Percentiles rank a stretch among this genome's conserved stretches.
These are phyloP conservation scores for Diaperis boleti DNA, from an alignment of 2,888 invertebrate genomes.

Conservation along the genomic window DNA sequence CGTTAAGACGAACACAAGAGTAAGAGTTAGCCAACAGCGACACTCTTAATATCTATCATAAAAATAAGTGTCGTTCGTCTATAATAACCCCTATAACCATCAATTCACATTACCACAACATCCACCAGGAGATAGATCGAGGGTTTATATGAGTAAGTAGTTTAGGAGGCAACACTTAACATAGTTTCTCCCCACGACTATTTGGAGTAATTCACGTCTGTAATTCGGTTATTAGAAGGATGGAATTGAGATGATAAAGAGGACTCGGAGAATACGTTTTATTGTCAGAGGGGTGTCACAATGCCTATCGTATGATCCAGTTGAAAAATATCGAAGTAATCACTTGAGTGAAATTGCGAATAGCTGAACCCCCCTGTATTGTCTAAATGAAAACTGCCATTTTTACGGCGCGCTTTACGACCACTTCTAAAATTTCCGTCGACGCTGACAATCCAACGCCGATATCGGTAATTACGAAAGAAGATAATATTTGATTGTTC, in stretches of 20 bases:
- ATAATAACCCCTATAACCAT: slow-evolving; percentile 19
- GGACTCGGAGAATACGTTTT: neutral
- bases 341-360: neutral
- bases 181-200: slow-evolving; percentile 26
- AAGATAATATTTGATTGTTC: slow-evolving; percentile 19
- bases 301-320: no score
- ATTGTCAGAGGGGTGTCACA: no score
- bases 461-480: slow-evolving; percentile 26
- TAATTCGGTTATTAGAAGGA: slow-evolving; percentile 18
- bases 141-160: slow-evolving; percentile 18
- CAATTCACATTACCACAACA: slow-evolving; percentile 24
- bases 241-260: neutral
- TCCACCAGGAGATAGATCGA: slow-evolving; percentile 4
- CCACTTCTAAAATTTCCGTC: slow-evolving; percentile 19
- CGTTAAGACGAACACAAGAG: no score
- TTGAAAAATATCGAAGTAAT: neutral
- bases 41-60: no score
- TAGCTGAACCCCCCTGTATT: neutral
- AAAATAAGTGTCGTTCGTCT: no score
- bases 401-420: slow-evolving; percentile 4
- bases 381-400: slow-evolving; percentile 3
- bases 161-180: slow-evolving; percentile 30
- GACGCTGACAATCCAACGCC: slow-evolving; percentile 1
- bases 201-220: slow-evolving; percentile 6
- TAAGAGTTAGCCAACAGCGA: no score